Base-by-base conservation (phyloP, 2,888 invertebrate species). In the Agrilus mali region DNA sequence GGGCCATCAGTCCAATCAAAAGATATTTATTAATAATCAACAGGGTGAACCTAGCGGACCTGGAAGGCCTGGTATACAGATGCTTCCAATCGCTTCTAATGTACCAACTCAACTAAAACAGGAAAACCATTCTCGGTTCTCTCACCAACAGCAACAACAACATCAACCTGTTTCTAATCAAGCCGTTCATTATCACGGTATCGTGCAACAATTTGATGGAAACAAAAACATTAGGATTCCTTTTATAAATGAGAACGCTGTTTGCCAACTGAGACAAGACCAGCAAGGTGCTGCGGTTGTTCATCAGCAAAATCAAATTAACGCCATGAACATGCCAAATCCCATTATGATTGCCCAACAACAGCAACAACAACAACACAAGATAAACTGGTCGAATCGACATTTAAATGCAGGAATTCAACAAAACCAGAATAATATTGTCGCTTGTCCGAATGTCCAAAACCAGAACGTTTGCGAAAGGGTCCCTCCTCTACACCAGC, bases 401-500 rank as follows among this genome's bases (percentile, higher is more conserved):
- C 59, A 52, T 35, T 57, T 46, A 8, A 41, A 42, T 44, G 4
- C 35, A 10, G 15, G 10, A 35, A n/a, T 46, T 45, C 41, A 47
- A 46, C 41, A 27, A 27, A 27, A 27, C 27, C 27, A 27, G 10
- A 10, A 8, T 2, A 27, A 10, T 10, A 27, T 27, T 27, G 10
- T 27, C 10, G 27, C 27, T 27, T 27, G 27, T 10, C 10, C 27
- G 8, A 27, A 27, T 27, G 27, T 27, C 59, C 46, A 60, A 58
- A 37, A 41, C 49, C 52, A 20, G 47, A 71, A 71, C 33, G 71
- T 74, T 56, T 80, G 78, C 53, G 77, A 83, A 47, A 73, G 83
- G 47, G 83, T 84, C 8, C 83, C 83, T 15, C 83, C 83, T 0
- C 61, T 84, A 36, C 82, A 82, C 50, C 82, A 81, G 57, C 80